phyloP scores from a whole-genome alignment of 2,797 vertebrate species.

The Alauda arvensis region DNA sequence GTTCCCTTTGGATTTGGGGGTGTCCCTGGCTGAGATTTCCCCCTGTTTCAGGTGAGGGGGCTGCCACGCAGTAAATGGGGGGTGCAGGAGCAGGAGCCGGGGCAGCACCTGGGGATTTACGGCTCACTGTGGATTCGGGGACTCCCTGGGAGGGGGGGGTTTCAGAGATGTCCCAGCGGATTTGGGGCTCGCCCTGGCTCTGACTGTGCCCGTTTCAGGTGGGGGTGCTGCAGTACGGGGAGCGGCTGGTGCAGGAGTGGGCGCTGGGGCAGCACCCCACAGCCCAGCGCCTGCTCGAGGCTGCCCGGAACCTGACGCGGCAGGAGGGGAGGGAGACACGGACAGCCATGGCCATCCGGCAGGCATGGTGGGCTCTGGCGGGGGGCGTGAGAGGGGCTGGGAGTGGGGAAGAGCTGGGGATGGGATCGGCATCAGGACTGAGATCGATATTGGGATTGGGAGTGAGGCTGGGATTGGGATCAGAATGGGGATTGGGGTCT shows the following conservation, averaged over 20 bases:
- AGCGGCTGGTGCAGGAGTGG: slow-evolving; percentile 88
- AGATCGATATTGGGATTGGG: rapidly evolving
- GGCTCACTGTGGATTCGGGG: background rate
- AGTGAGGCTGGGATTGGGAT: rapidly evolving
- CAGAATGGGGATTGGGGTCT: no score
- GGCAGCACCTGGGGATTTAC: slow-evolving; percentile 69
- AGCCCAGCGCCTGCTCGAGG: slow-evolving; percentile 84
- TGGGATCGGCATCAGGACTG: rapidly evolving
- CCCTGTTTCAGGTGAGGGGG: slow-evolving; percentile 74
- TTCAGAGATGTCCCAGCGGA: background rate
- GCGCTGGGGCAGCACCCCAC: slow-evolving; percentile 85
- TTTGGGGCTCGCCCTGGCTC: background rate
- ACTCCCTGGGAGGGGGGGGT: no score
- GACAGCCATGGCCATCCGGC: slow-evolving; percentile 85
- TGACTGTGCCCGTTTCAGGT: slow-evolving; percentile 65
- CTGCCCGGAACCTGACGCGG: slow-evolving; percentile 90
- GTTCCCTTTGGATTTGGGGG: background rate
- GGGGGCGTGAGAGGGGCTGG: rapidly evolving
- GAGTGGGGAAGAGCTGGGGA: rapidly evolving
- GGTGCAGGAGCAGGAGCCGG: slow-evolving; percentile 49
- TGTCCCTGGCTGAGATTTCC: background rate
- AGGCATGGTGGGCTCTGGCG: slow-evolving; percentile 79
- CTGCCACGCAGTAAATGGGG: slow-evolving; percentile 73
- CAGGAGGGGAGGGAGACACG: slow-evolving; percentile 91
- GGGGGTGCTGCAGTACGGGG: slow-evolving; percentile 91